Conservation (phyloP, 2,797 vertebrate species). For the Anniella stebbinsi region DNA sequence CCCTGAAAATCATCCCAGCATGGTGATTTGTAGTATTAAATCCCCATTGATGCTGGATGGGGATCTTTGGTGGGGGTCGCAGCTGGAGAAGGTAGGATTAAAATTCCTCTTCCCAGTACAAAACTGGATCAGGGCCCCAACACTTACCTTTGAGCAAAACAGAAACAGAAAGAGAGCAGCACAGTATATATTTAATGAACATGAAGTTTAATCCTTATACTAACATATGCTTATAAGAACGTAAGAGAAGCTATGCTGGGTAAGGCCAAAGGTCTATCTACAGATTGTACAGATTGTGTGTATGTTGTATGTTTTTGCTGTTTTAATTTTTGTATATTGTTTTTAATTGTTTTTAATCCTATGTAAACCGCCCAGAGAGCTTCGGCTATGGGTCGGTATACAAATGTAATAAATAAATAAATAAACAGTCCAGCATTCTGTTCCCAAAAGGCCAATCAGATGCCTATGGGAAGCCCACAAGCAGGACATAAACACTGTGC, state of each 20-base stretch:
- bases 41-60: neutral
- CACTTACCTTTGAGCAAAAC: neutral
- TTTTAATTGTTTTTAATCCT: too few relatives aligned
- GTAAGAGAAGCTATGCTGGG: neutral
- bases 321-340: too few relatives aligned
- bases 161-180: neutral
- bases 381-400: too few relatives aligned
- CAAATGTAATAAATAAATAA: too few relatives aligned
- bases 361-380: too few relatives aligned
- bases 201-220: too few relatives aligned
- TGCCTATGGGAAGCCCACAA: neutral
- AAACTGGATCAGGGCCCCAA: neutral
- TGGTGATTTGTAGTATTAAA: neutral
- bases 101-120: neutral
- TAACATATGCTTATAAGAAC: neutral
- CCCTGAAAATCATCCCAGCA: too few relatives aligned
- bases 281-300: too few relatives aligned
- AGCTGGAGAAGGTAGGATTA: neutral
- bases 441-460: neutral
- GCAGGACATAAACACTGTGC: neutral
- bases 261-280: neutral
- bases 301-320: too few relatives aligned
- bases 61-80: neutral
- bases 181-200: neutral
- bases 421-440: neutral